A percentile compares a stretch with the other conserved stretches of the same genome.
phyloP scores from a whole-genome alignment of 2,113 vertebrate species.

The pig (Sus scrofa) region T2T-Sscrofa CM000824.6:149391501-149392000 shows the following conservation, averaged over 20 bases:
- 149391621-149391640: background rate
- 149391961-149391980: background rate
- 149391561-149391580: background rate
- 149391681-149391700: background rate
- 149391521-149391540: background rate
- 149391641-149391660: background rate
- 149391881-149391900: background rate
- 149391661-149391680: background rate
- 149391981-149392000: background rate
- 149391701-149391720: background rate
- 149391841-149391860: background rate
- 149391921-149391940: background rate
- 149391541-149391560: background rate
- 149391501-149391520: background rate
- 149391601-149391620: background rate
- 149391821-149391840: background rate
- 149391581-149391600: too few species aligned
- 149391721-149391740: slow-evolving; percentile 5
- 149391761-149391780: background rate
- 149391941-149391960: background rate
- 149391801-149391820: slow-evolving; percentile 28
- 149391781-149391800: slow-evolving; percentile 18
- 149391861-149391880: slow-evolving; percentile 16
- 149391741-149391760: background rate
- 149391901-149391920: background rate